Evolutionary conservation across 2,113 vertebrate genomes (phyloP).

Genomic region (Heterocephalus glaber): DNA sequence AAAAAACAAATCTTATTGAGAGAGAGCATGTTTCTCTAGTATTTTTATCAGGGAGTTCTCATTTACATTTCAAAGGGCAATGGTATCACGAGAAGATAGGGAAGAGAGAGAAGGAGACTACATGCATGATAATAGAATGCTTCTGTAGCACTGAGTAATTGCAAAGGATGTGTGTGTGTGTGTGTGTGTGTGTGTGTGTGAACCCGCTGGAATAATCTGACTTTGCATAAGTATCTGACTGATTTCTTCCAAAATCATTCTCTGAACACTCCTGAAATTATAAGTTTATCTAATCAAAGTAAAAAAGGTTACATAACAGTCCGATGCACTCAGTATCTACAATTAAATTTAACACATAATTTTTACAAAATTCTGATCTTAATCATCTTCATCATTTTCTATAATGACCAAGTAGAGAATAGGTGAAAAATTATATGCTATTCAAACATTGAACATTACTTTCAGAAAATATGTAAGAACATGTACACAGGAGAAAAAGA

Average conservation of each 20-base stretch:
- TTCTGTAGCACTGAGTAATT: background rate
- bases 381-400: background rate
- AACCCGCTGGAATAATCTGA: background rate
- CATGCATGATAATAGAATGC: background rate
- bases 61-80: background rate
- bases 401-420: background rate
- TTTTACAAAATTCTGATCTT: constrained; percentile 5
- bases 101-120: background rate
- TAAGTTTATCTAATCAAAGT: background rate
- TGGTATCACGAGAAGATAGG: background rate
- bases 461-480: constrained; percentile 33
- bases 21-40: background rate
- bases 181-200: background rate
- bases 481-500: background rate
- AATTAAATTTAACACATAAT: constrained; percentile 49
- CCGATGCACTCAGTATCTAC: background rate
- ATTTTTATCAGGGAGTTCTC: constrained; percentile 16
- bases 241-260: constrained; percentile 47
- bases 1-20: background rate
- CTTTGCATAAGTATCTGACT: background rate
- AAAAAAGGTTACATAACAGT: background rate
- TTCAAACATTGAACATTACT: background rate
- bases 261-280: constrained; percentile 48
- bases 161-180: background rate
- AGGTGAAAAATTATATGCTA: background rate